phyloP scores from a whole-genome alignment of 2,888 invertebrate genomes.

The Napeogenes sylphis region DNA sequence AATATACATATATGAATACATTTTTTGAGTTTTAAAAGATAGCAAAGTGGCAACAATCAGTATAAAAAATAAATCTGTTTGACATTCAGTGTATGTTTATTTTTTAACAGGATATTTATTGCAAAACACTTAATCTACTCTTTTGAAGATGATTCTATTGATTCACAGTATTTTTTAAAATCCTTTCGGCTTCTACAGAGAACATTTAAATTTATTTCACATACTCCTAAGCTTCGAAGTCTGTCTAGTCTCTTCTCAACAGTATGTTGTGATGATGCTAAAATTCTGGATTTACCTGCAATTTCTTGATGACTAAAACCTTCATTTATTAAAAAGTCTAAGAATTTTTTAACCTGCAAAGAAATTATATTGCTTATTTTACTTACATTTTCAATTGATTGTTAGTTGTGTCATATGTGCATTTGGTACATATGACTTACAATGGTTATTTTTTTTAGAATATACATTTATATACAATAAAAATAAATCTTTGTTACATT shows the following conservation, averaged over 20 bases:
- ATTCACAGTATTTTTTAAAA: slow-evolving; percentile 71
- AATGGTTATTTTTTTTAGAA: too few relatives aligned
- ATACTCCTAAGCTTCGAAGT: slow-evolving; percentile 65
- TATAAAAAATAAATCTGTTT: too few relatives aligned
- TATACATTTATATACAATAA: too few relatives aligned
- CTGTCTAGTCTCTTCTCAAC: slow-evolving; percentile 71
- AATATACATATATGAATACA: too few relatives aligned
- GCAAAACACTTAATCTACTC: slow-evolving; percentile 6
- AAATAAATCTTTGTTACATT: too few relatives aligned
- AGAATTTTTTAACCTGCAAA: slow-evolving; percentile 75
- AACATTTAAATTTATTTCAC: slow-evolving; percentile 71
- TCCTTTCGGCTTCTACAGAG: slow-evolving; percentile 76
- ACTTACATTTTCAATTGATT: neutral
- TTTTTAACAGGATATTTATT: neutral
- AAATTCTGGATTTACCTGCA: slow-evolving; percentile 72
- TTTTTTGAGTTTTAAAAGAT: too few relatives aligned
- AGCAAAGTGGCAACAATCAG: too few relatives aligned
- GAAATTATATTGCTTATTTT: slow-evolving; percentile 17
- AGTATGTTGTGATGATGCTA: slow-evolving; percentile 77
- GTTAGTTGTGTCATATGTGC: neutral
- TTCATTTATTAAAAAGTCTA: slow-evolving; percentile 76
- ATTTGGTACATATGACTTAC: too few relatives aligned
- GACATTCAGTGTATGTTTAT: too few relatives aligned
- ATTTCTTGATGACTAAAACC: slow-evolving; percentile 75
- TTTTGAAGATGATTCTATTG: slow-evolving; percentile 34